A percentile compares a stretch with the other conserved stretches of the same genome.
phyloP scores from a whole-genome alignment of 2,888 invertebrate species.

The Pristionchus entomophagus region DNA sequence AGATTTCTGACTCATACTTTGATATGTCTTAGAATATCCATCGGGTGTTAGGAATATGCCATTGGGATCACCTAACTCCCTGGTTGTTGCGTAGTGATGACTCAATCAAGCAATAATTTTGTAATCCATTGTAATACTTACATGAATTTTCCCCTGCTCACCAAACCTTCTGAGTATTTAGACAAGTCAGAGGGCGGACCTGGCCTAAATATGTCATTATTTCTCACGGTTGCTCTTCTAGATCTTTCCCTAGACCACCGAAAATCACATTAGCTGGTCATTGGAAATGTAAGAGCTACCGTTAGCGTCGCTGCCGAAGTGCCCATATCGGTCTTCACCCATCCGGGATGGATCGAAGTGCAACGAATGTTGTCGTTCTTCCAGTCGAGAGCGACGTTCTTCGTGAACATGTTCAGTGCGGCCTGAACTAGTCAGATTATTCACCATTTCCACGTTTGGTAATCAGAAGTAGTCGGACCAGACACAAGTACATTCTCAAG shows the following conservation, averaged over 20 bases:
- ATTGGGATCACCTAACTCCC: too few relatives aligned
- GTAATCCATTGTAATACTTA: neutral
- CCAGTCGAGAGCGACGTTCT: neutral
- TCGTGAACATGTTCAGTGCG: constrained; percentile 23
- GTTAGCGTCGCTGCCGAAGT: constrained; percentile 10
- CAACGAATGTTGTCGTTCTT: neutral
- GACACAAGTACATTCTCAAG: neutral
- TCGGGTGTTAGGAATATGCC: neutral
- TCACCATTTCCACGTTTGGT: neutral
- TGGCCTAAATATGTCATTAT: too few relatives aligned
- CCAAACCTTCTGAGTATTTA: too few relatives aligned
- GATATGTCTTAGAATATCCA: too few relatives aligned
- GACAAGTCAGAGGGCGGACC: too few relatives aligned
- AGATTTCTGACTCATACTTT: too few relatives aligned
- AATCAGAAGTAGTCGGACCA: neutral
- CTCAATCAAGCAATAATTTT: too few relatives aligned
- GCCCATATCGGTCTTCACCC: constrained; percentile 50
- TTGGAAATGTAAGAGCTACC: too few relatives aligned
- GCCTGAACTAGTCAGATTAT: neutral
- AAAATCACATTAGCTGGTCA: too few relatives aligned
- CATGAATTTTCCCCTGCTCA: neutral
- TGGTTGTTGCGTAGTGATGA: too few relatives aligned
- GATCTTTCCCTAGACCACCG: too few relatives aligned
- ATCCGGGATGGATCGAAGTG: constrained; percentile 44
- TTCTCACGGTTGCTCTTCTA: too few relatives aligned